Conservation (phyloP, 2,113 vertebrate species). For the Daphoenositta chrysoptera region DNA sequence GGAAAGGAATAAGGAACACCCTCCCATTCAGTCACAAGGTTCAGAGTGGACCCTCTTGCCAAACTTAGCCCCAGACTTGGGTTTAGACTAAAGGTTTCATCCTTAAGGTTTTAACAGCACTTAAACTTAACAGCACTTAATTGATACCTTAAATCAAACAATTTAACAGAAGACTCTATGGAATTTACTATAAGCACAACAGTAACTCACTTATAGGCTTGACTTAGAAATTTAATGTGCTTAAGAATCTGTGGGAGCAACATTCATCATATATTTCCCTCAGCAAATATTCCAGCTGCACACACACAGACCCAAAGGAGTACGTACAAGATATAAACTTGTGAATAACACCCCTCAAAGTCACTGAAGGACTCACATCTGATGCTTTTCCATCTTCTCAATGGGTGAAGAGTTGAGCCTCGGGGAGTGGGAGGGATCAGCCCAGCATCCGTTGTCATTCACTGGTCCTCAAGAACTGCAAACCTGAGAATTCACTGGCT, state of each 20-base stretch:
- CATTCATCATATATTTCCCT: background rate
- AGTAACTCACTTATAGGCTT: background rate
- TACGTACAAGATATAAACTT: background rate
- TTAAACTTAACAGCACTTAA: background rate
- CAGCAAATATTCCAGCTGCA: background rate
- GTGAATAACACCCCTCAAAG: background rate
- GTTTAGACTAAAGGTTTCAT: background rate
- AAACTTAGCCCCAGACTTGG: background rate
- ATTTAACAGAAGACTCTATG: background rate
- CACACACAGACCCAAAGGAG: background rate
- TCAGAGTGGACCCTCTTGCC: background rate
- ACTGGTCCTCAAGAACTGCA: background rate
- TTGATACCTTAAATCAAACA: background rate
- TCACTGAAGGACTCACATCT: background rate
- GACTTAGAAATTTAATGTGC: background rate
- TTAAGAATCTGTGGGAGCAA: background rate
- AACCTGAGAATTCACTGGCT: background rate
- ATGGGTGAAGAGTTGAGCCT: background rate
- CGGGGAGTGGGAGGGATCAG: background rate
- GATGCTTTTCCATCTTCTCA: background rate
- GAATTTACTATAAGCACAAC: background rate
- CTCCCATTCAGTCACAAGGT: background rate
- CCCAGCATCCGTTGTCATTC: background rate
- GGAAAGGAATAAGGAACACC: background rate
- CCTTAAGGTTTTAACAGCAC: background rate